Evolutionary conservation across 2,888 invertebrate species (phyloP).

Genomic region (Tetrapedia diversipes): DNA sequence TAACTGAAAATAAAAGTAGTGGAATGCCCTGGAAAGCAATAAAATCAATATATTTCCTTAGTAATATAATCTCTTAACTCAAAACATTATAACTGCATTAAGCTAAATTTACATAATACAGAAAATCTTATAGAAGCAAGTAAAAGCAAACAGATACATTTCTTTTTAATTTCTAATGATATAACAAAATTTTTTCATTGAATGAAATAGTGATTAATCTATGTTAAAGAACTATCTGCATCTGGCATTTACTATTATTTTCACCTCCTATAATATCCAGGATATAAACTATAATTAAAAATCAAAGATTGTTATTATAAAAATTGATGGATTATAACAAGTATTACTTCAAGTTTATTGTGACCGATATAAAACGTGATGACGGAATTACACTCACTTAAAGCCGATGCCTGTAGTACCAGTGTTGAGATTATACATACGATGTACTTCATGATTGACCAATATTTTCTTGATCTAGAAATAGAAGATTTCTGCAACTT

Average conservation of each 20-base stretch:
- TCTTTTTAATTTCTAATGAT: not conserved
- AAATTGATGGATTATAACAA: constrained; percentile 16
- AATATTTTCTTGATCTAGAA: constrained; percentile 48
- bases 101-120: constrained; percentile 16
- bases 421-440: constrained; percentile 73
- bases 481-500: not conserved
- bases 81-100: constrained; percentile 13
- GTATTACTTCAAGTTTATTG: constrained; percentile 36
- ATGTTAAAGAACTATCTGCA: constrained; percentile 30
- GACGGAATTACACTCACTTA: constrained; percentile 74
- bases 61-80: constrained; percentile 24
- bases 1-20: not conserved
- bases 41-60: constrained; percentile 7
- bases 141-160: not conserved
- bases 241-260: constrained; percentile 53
- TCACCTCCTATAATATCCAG: constrained; percentile 75
- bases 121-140: constrained; percentile 14
- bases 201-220: constrained; percentile 48
- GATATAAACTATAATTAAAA: constrained; percentile 75
- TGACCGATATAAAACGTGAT: constrained; percentile 33
- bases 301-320: constrained; percentile 56
- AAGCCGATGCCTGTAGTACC: constrained; percentile 74
- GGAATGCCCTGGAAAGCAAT: not conserved
- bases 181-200: not conserved
- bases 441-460: constrained; percentile 73